Evolutionary conservation across 23 tunicate genomes (phyloP).

Genomic region (Botrylloides violaceus): DNA sequence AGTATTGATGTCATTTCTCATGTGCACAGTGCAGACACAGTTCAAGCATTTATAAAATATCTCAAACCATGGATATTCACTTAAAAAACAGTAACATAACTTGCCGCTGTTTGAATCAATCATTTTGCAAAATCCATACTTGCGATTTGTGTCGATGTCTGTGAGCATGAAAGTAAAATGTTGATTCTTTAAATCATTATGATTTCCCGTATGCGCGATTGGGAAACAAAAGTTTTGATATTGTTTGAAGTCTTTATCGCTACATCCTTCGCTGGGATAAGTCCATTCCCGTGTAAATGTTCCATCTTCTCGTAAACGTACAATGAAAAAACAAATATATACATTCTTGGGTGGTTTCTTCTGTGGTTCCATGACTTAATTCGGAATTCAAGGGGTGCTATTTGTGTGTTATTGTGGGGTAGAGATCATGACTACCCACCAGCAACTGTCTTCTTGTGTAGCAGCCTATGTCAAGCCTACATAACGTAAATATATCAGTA

Average conservation of each 20-base stretch:
- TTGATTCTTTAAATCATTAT: constrained; percentile 1
- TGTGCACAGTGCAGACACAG: constrained; percentile 35
- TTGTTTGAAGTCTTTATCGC: constrained; percentile 50
- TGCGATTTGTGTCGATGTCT: constrained; percentile 66
- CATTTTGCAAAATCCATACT: constrained; percentile 85
- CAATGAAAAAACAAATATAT: constrained; percentile 43
- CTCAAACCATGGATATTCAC: constrained; percentile 82
- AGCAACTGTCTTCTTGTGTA: too few relatives aligned
- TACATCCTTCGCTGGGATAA: constrained; percentile 28
- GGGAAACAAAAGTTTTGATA: constrained; percentile 68
- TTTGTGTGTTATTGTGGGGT: too few relatives aligned
- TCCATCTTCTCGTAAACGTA: background rate
- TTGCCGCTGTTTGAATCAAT: constrained; percentile 2
- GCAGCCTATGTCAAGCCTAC: too few relatives aligned
- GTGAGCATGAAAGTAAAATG: constrained; percentile 81
- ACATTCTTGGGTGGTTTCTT: constrained; percentile 11
- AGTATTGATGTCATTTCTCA: constrained; percentile 3
- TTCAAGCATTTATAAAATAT: constrained; percentile 70
- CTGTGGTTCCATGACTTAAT: background rate
- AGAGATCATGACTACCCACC: too few relatives aligned
- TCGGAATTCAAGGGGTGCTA: too few relatives aligned
- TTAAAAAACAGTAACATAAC: constrained; percentile 56
- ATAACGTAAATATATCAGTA: too few relatives aligned
- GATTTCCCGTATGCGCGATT: constrained; percentile 2
- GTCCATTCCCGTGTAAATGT: constrained; percentile 11